Percentiles rank a stretch among this genome's conserved stretches.
Evolutionary conservation across 2,888 invertebrate genomes (phyloP).

Genomic region (Nephrotoma flavescens): DNA sequence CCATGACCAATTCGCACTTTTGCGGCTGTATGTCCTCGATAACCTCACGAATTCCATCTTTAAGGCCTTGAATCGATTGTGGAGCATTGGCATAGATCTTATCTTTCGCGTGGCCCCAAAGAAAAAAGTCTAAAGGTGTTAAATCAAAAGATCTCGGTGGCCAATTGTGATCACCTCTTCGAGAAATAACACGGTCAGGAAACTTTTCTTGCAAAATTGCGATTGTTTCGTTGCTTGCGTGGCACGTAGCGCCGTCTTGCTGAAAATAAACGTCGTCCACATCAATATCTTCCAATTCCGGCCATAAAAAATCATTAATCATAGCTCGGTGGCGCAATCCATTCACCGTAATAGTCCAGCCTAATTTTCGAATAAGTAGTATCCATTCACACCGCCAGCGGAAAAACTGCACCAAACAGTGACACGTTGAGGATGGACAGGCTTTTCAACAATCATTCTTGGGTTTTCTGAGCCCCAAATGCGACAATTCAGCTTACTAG

Average conservation of each 20-base stretch:
- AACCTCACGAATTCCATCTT: neutral
- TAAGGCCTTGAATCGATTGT: neutral
- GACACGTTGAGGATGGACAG: too few species aligned
- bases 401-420: too few species aligned
- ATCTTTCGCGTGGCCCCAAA: neutral
- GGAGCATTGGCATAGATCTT: neutral
- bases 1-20: conserved; percentile 9
- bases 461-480: too few species aligned
- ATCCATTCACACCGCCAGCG: too few species aligned
- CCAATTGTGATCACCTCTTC: neutral
- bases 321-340: too few species aligned
- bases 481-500: too few species aligned
- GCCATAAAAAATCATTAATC: too few species aligned
- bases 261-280: neutral
- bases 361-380: too few species aligned
- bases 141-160: neutral
- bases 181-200: neutral
- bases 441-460: too few species aligned
- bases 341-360: too few species aligned
- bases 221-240: neutral
- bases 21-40: conserved; percentile 5
- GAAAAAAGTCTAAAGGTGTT: neutral
- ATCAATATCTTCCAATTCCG: neutral
- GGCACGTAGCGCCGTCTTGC: conserved; percentile 4
- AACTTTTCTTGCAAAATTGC: neutral